phyloP scores from a whole-genome alignment of 2,888 invertebrate genomes.

The Glaucopsyche alexis region DNA sequence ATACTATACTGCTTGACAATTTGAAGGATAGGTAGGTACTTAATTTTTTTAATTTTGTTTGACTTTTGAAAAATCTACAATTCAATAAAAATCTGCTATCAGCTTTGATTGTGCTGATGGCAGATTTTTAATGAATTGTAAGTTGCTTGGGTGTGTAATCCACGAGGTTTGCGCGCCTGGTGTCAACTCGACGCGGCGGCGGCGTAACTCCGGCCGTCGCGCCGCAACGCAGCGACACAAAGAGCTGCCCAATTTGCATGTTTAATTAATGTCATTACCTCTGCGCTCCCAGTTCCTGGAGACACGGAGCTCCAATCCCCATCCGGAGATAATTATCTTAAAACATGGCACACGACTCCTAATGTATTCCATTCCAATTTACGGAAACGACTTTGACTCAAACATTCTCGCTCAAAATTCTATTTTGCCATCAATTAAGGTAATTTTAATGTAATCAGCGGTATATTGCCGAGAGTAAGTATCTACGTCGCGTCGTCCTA shows the following conservation, averaged over 20 bases:
- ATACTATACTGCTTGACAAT: no score
- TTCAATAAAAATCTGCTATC: no score
- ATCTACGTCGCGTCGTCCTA: slow-evolving; percentile 30
- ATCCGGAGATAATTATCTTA: slow-evolving; percentile 12
- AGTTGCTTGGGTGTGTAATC: no score
- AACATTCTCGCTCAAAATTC: neutral
- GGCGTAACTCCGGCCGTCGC: neutral
- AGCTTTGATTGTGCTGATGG: no score
- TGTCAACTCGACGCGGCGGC: no score
- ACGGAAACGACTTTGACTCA: slow-evolving; percentile 13
- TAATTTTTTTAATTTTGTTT: no score
- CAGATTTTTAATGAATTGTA: no score
- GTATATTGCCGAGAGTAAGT: neutral
- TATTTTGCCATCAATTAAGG: slow-evolving; percentile 13
- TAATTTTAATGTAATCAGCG: slow-evolving; percentile 13
- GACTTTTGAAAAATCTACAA: no score
- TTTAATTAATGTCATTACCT: slow-evolving; percentile 13
- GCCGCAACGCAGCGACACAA: neutral
- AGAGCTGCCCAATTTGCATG: slow-evolving; percentile 19
- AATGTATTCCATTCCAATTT: slow-evolving; percentile 4
- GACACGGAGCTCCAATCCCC: slow-evolving; percentile 2
- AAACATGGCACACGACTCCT: slow-evolving; percentile 14
- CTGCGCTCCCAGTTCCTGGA: neutral
- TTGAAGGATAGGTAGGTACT: no score
- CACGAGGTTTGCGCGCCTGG: no score